A percentile compares a stretch with the other conserved stretches of the same genome.
Conservation (phyloP, 2,888 invertebrate species). For the Carpatolechia fugitivella region DNA sequence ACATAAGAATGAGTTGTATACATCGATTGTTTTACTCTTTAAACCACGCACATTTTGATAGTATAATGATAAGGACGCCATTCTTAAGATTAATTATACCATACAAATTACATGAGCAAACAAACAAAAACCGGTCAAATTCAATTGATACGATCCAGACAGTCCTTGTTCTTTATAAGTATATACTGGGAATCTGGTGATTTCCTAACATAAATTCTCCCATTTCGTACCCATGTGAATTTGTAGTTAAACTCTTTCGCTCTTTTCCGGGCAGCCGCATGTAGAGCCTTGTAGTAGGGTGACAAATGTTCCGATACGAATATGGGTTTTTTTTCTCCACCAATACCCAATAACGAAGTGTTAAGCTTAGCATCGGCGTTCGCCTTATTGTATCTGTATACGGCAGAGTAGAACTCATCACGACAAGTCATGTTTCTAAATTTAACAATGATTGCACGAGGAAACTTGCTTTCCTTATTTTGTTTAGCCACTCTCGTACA, state of each 20-base stretch:
- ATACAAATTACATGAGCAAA: not conserved
- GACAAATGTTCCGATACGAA: constrained; percentile 28
- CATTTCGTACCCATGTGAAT: constrained; percentile 28
- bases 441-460: not conserved
- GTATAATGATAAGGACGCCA: not conserved
- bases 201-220: constrained; percentile 21
- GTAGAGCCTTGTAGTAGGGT: constrained; percentile 22
- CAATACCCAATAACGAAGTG: constrained; percentile 24
- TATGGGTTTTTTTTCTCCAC: constrained; percentile 18
- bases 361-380: constrained; percentile 19
- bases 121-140: no score
- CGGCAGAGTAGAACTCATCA: not conserved
- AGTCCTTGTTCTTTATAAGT: not conserved
- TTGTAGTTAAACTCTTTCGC: not conserved
- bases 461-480: not conserved
- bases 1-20: not conserved
- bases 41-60: not conserved
- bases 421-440: not conserved
- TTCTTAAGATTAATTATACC: not conserved
- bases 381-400: constrained; percentile 5
- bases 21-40: not conserved
- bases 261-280: constrained; percentile 23
- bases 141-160: not conserved
- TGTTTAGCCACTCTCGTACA: not conserved
- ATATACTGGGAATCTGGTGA: not conserved